These are phyloP conservation scores for Siphonodentalium dalli DNA, from an alignment of 2,888 invertebrate genomes.

Conservation along the genomic window DNA sequence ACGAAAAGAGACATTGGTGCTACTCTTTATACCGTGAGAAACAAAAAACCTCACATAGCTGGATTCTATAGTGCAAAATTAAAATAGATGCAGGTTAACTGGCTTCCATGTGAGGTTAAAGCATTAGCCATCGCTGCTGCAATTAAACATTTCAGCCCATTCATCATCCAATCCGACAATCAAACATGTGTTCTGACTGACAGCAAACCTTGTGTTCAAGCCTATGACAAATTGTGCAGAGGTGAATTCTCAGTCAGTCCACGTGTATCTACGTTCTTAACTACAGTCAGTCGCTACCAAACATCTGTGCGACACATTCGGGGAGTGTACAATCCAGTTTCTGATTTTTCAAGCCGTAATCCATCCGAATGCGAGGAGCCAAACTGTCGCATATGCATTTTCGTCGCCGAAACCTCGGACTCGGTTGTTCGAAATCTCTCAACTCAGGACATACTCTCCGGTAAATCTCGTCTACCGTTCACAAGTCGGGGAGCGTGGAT, in stretches of 20 bases:
- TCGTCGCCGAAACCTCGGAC: constrained; percentile 9
- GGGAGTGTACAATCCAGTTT: constrained; percentile 15
- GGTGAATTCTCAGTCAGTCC: constrained; percentile 27
- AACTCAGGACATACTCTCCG: constrained; percentile 6
- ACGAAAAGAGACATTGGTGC: too few species aligned
- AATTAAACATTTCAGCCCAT: too few species aligned
- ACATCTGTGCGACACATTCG: constrained; percentile 16
- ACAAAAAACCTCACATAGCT: too few species aligned
- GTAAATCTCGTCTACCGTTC: constrained; percentile 13
- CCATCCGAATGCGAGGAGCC: constrained; percentile 19
- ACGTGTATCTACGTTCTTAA: constrained; percentile 20
- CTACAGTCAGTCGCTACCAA: constrained; percentile 27
- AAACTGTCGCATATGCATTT: constrained; percentile 10
- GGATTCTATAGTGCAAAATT: too few species aligned
- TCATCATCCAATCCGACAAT: too few species aligned
- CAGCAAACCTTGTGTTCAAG: constrained; percentile 23
- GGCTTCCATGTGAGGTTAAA: too few species aligned
- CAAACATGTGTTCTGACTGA: constrained; percentile 20
- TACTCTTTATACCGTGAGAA: too few species aligned
- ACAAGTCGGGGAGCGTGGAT: constrained; percentile 20
- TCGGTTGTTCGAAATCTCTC: constrained; percentile 20
- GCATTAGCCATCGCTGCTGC: too few species aligned
- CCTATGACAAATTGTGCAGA: constrained; percentile 18
- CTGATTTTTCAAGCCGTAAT: constrained; percentile 24
- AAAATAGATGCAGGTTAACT: too few species aligned